Base-by-base conservation (phyloP, 2,113 vertebrate species). In the Recurvirostra avosetta region DNA sequence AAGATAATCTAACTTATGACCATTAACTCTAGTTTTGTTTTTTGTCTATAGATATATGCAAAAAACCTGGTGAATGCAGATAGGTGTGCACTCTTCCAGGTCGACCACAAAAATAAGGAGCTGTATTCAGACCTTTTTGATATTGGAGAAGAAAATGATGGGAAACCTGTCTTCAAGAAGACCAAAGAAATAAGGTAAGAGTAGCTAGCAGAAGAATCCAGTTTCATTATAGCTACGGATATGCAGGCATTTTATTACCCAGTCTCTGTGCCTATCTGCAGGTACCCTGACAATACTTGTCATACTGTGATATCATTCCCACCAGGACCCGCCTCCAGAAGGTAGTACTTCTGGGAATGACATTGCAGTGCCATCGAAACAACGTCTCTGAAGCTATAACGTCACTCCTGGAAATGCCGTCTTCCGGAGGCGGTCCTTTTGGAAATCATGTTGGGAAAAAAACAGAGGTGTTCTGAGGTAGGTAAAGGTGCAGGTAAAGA, bases 21-120 rank as follows among this genome's bases (percentile, higher is more conserved):
- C 6, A 0, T 95, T 98, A 56, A 96, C 94, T 52, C n/a, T 74
- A 26, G 40, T 92, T 96, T 76, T 95, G 30, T 93, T 84, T 78
- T 96, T 98, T 95, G 90, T 93, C 97, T 98, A 29, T 98, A 99
- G 99, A 99, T 99, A 99, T 99, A 99, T 99, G 99, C 99, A 99
- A 99, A 99, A 99, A 99, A 99, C 98, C 98, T 99, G 98, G 99
- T 99, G 98, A 99, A 99, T 97, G 99, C 99, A 88, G 99, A 99
- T 94, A 99, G 99, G 53, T 99, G 99, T 97, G 99, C 99, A 71
- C 99, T 99, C 94, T 99, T 99, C 99, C 99, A 99, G 98, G 99
- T 99, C 41, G 99, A 99, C 97, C 99, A 99, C 95, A 99, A 99
- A 98, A 99, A 99, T 97, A 99, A 99, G 97, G 99, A 99, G 96